Conservation (phyloP, 2,888 invertebrate species). For the Seira sanloemensis region DNA sequence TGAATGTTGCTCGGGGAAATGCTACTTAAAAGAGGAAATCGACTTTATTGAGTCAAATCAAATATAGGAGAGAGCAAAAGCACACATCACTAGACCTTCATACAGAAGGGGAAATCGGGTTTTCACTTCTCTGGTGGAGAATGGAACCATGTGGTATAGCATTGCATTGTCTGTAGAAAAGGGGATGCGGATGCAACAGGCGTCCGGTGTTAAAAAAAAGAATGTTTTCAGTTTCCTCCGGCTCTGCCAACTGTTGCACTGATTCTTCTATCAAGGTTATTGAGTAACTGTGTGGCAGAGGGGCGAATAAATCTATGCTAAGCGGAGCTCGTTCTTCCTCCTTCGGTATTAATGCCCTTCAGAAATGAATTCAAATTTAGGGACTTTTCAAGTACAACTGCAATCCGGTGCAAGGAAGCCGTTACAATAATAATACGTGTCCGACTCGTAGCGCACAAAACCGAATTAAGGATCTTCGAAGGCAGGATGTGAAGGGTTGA, state of each 20-base stretch:
- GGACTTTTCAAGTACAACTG: no score
- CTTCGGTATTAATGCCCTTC: not conserved
- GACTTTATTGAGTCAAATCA: not conserved
- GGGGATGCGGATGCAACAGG: slow-evolving; percentile 15
- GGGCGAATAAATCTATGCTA: no score
- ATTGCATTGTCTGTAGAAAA: not conserved
- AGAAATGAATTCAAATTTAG: not conserved
- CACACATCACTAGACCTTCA: not conserved
- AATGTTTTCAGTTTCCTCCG: no score
- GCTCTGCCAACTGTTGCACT: slow-evolving; percentile 14
- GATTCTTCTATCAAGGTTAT: slow-evolving; percentile 3
- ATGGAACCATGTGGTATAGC: not conserved
- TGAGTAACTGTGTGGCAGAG: not conserved
- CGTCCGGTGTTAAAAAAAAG: slow-evolving; percentile 3
- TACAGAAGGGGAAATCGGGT: not conserved
- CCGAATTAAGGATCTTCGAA: no score
- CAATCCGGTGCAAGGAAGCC: not conserved
- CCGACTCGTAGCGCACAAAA: no score
- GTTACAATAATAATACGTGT: slow-evolving; percentile 1
- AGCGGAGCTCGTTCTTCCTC: no score
- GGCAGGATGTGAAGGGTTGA: not conserved
- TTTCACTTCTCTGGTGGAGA: no score
- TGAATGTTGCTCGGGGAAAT: not conserved
- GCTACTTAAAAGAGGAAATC: not conserved
- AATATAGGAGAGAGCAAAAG: not conserved